A percentile compares a stretch with the other conserved stretches of the same genome.
Evolutionary conservation across 2,888 invertebrate genomes (phyloP).

Genomic region (Helobdella robusta): DNA sequence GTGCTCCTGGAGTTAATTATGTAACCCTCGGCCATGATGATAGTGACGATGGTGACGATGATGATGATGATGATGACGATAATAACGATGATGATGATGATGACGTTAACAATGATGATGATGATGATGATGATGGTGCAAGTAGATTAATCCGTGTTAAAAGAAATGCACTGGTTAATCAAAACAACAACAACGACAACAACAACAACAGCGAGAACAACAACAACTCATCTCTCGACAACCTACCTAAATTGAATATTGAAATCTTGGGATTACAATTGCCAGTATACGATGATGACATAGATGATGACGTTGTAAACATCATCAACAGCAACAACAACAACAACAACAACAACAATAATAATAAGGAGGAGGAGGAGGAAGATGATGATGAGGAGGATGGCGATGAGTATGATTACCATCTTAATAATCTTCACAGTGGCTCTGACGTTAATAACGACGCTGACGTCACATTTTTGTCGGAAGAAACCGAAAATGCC

Average conservation of each 20-base stretch:
- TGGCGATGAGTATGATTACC: too few species aligned
- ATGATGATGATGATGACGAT: conserved; percentile 27
- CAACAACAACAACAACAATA: not conserved
- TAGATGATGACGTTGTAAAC: too few species aligned
- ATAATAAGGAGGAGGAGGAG: not conserved
- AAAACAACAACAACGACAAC: too few species aligned
- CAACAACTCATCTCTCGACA: too few species aligned
- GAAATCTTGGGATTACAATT: not conserved
- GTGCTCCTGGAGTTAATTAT: not conserved
- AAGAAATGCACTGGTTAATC: too few species aligned
- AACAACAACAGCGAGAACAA: too few species aligned
- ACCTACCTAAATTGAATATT: too few species aligned
- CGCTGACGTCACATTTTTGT: not conserved
- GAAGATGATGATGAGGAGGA: conserved; percentile 15
- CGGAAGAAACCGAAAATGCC: not conserved
- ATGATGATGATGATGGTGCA: conserved; percentile 13
- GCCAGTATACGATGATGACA: not conserved
- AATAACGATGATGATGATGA: conserved; percentile 26
- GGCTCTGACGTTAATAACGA: not conserved
- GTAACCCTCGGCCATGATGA: conserved; percentile 16
- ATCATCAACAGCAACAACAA: too few species aligned
- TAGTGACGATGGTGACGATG: conserved; percentile 28
- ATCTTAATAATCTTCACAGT: too few species aligned
- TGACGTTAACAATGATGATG: conserved; percentile 11
- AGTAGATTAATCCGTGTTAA: too few species aligned